Evolutionary conservation across 2,888 invertebrate genomes (phyloP), one percentile per base, ranked within the genome.

Genomic region (Brachypalpus laphriformis): DNA sequence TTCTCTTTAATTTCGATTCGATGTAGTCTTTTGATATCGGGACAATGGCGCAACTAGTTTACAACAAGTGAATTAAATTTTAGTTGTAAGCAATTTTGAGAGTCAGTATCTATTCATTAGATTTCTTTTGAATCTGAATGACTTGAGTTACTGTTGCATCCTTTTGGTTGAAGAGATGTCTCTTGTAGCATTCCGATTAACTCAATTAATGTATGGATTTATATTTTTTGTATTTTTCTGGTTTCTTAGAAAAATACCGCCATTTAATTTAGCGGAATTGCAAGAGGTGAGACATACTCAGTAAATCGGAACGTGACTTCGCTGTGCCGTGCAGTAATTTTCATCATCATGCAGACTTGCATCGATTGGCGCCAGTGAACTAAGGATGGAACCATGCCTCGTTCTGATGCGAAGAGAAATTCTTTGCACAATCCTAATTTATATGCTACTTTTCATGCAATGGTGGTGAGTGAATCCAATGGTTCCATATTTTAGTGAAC

Each of bases 31-130:
- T 78, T 63, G 56, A 78, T 71, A 65, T 63, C 47, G 25, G 54
- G 11, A 78, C 71, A 78, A 78, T 71, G 40, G 71, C 63, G 18
- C 63, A 68, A 71, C 63, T 71, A 71, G 63, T 63, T 71, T 59
- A 78, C 78, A 77, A 77, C 68, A 71, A 78, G 78, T 78, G 71
- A 78, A 47, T 71, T 78, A 78, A 78, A 78, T 78, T 78, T 78
- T 63, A 65, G 71, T 47, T 56, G 71, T 78, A 63, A 63, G 78
- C 40, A 34, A 71, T 71, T 78, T 63, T 16, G 77, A 78, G 34
- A 71, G 77, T 70, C 77, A 65, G 71, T 47, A 56, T 71, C 71
- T 71, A 63, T 71, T 78, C 71, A 78, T 78, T 63, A 78, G 71
- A 18, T 57, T 47, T 47, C 65, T 47, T 71, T 71, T 78, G 56